Conservation (phyloP, 1,140 invertebrate genomes). For the Monomorium pharaonis region DNA sequence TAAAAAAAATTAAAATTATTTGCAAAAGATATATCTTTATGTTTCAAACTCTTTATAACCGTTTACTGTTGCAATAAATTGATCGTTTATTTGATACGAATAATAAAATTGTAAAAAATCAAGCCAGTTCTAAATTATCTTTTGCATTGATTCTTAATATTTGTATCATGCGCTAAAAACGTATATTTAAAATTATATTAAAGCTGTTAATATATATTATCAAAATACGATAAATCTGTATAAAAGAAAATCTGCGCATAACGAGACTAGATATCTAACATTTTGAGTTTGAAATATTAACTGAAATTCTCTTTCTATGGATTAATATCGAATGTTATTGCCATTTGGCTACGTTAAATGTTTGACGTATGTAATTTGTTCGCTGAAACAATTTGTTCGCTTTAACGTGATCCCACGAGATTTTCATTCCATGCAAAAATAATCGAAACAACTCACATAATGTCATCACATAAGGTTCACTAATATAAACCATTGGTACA, state of each 20-base stretch:
- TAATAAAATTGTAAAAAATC: neutral
- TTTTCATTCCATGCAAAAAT: constrained; percentile 34
- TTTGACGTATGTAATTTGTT: neutral
- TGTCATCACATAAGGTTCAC: neutral
- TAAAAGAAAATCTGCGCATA: neutral
- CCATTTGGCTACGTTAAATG: neutral
- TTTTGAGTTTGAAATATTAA: neutral
- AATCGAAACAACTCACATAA: neutral
- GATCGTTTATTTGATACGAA: neutral
- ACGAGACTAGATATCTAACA: neutral
- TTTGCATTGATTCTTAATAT: neutral
- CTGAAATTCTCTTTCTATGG: constrained; percentile 1
- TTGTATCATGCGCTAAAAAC: neutral
- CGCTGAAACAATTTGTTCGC: constrained; percentile 12
- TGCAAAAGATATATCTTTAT: neutral
- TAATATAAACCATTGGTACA: neutral
- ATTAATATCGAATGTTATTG: constrained; percentile 12
- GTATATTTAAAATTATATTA: neutral
- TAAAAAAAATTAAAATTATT: neutral
- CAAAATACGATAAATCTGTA: neutral
- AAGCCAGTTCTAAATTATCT: neutral
- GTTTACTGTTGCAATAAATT: neutral
- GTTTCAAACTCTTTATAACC: neutral
- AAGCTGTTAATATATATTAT: neutral
- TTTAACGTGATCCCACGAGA: neutral